Percentiles rank a stretch among this genome's conserved stretches.
phyloP scores from a whole-genome alignment of 2,797 vertebrate species.

The Argya squamiceps region DNA sequence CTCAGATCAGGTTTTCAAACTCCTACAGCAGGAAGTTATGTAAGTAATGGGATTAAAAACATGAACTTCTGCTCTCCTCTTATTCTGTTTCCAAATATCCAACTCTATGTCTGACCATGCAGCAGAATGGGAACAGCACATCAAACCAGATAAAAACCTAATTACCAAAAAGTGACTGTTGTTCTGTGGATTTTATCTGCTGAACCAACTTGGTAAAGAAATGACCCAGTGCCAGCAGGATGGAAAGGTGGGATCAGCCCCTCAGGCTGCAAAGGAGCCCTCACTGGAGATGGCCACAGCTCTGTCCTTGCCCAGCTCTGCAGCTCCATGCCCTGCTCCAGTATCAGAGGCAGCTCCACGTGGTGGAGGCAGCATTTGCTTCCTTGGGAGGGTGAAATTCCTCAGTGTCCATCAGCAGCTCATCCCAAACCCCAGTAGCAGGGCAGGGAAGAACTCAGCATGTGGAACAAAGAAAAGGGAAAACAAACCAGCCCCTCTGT shows the following conservation, averaged over 20 bases:
- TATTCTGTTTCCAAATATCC: not conserved
- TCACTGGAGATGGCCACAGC: fast-evolving
- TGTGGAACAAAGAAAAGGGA: not conserved
- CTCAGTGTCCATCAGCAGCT: not conserved
- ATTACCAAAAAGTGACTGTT: not conserved
- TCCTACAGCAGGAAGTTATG: not conserved
- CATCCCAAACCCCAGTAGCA: not conserved
- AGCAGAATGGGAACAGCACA: not conserved
- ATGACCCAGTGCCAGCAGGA: not conserved
- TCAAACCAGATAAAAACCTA: not conserved
- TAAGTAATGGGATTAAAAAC: not conserved
- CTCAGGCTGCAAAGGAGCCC: not conserved
- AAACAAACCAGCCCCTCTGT: not conserved
- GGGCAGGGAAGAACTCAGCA: not conserved
- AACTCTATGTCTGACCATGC: not conserved
- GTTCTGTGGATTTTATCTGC: not conserved
- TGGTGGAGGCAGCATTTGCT: not conserved
- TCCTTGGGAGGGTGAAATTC: not conserved
- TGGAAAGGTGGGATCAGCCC: not conserved
- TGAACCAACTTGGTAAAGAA: not conserved
- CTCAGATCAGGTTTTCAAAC: not conserved
- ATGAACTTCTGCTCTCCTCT: not conserved
- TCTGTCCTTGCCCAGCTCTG: not conserved
- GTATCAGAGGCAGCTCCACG: not conserved
- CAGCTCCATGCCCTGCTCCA: not conserved